phyloP scores from a whole-genome alignment of 2,797 vertebrate species.

The Gambusia yucatana region DNA sequence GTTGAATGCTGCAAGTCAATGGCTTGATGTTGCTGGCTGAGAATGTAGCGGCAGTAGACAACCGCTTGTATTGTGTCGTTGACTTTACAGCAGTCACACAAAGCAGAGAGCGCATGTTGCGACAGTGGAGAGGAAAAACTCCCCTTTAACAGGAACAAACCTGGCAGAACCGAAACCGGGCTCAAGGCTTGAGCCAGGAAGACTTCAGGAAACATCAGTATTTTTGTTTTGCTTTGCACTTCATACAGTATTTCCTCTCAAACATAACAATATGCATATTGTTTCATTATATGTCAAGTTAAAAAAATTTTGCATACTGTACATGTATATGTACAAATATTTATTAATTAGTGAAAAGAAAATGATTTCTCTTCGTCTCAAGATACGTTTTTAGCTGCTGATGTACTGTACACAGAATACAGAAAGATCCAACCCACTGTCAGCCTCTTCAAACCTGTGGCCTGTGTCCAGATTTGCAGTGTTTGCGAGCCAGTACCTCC shows the following conservation, averaged over 20 bases:
- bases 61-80: too few relatives aligned
- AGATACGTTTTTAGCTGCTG: background rate
- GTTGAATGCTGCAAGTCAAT: too few relatives aligned
- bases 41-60: too few relatives aligned
- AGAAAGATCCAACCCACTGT: constrained; percentile 24
- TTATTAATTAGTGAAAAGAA: constrained; percentile 12
- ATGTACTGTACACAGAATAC: constrained; percentile 2
- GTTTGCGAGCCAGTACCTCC: constrained; percentile 59
- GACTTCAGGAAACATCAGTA: too few relatives aligned
- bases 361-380: constrained; percentile 4
- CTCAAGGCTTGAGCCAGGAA: too few relatives aligned
- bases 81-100: too few relatives aligned
- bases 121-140: too few relatives aligned
- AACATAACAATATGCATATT: background rate
- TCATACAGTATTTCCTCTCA: background rate
- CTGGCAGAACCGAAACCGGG: too few relatives aligned
- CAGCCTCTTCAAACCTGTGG: constrained; percentile 59
- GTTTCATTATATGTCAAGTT: background rate
- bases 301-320: background rate
- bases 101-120: too few relatives aligned
- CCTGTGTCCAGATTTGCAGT: constrained; percentile 63
- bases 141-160: too few relatives aligned
- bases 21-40: too few relatives aligned
- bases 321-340: background rate
- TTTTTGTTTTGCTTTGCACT: background rate